Conservation (phyloP, 2,888 invertebrate species). For the Eristalis tenax region DNA sequence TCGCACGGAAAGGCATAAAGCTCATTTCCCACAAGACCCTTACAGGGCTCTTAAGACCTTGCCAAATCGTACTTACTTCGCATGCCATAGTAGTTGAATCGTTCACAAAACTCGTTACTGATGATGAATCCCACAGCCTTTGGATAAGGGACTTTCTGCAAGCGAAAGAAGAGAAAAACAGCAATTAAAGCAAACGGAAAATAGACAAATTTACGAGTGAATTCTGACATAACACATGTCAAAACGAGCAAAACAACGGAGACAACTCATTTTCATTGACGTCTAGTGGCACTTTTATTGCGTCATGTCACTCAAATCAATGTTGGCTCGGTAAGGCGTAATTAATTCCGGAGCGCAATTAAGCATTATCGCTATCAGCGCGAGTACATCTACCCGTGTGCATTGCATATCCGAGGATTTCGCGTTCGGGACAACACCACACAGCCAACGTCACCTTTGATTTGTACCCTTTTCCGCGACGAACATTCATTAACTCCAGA, state of each 20-base stretch:
- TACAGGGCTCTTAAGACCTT: too few relatives aligned
- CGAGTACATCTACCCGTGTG: background rate
- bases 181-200: background rate
- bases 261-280: background rate
- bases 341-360: slow-evolving; percentile 27
- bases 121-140: slow-evolving; percentile 94
- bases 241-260: background rate
- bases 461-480: background rate
- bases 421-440: background rate
- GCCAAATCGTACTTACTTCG: slow-evolving; percentile 85
- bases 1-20: too few relatives aligned
- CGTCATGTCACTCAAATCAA: slow-evolving; percentile 11
- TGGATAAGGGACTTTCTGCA: slow-evolving; percentile 83
- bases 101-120: slow-evolving; percentile 96
- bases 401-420: slow-evolving; percentile 32
- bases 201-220: background rate
- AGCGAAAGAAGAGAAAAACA: background rate
- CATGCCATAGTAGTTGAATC: slow-evolving; percentile 97
- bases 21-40: too few relatives aligned
- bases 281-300: slow-evolving; percentile 3
- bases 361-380: slow-evolving; percentile 19
- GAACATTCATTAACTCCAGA: background rate
- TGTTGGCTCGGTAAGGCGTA: slow-evolving; percentile 13
- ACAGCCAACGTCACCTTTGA: background rate
- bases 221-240: background rate